Conservation (phyloP, 2,113 vertebrate genomes). For the Aspidoscelis tigris region DNA sequence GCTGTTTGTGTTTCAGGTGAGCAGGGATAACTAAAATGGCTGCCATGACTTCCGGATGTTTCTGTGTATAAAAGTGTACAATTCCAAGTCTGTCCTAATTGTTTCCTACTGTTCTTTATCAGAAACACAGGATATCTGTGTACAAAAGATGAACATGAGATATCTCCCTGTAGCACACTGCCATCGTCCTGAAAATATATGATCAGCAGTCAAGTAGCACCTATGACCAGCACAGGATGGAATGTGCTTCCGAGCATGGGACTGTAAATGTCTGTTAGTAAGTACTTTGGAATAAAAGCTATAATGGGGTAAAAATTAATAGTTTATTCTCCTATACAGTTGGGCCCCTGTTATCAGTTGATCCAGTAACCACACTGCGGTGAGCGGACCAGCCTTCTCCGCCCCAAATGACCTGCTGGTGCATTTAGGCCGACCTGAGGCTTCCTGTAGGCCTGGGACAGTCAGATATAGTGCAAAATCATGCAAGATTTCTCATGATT, state of each 20-base stretch:
- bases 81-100: background rate
- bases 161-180: background rate
- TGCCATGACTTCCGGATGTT: background rate
- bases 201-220: background rate
- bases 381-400: too few species aligned
- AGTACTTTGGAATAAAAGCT: background rate
- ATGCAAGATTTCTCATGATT: too few species aligned
- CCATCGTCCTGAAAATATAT: constrained; percentile 31
- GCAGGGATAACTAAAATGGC: background rate
- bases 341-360: too few species aligned
- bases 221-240: background rate
- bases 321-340: background rate
- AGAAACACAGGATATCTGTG: background rate
- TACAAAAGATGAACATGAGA: background rate
- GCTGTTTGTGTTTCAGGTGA: too few species aligned
- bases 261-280: background rate
- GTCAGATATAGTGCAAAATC: too few species aligned
- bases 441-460: too few species aligned
- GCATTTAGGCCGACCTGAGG: too few species aligned
- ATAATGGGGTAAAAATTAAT: background rate
- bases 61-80: background rate
- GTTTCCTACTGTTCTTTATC: background rate
- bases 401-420: too few species aligned
- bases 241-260: background rate
- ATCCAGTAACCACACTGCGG: too few species aligned